These are phyloP conservation scores for Zygothrica quintamaculata DNA, from an alignment of 2,888 invertebrate genomes.

Conservation along the genomic window DNA sequence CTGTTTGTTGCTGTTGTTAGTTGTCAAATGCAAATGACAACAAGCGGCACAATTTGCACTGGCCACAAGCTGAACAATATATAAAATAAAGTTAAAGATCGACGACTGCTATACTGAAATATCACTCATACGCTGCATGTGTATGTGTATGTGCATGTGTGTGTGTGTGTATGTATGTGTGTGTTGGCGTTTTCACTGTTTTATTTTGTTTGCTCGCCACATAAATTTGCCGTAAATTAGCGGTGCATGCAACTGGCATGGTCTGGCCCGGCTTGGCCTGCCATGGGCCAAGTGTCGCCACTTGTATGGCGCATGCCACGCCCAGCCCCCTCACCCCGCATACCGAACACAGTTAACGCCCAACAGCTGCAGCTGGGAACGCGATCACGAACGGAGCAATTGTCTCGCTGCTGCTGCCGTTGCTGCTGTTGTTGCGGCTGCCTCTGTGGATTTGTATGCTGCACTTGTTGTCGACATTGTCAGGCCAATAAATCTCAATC, in stretches of 20 bases:
- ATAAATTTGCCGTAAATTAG: constrained; percentile 81
- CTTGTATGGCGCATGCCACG: constrained; percentile 66
- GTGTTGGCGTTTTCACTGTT: constrained; percentile 2
- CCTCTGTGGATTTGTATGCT: constrained; percentile 54
- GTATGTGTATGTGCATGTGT: constrained; percentile 24
- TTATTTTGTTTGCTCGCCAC: constrained; percentile 36
- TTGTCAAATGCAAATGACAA: constrained; percentile 74
- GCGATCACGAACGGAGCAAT: constrained; percentile 45
- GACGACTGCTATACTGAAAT: constrained; percentile 44
- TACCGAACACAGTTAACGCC: constrained; percentile 61
- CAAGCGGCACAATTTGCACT: constrained; percentile 64
- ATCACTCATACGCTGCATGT: constrained; percentile 75
- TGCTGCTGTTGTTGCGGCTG: constrained; percentile 48
- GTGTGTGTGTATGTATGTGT: constrained; percentile 6
- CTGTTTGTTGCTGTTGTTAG: constrained; percentile 36
- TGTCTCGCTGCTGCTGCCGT: constrained; percentile 51
- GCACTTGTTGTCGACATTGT: constrained; percentile 71
- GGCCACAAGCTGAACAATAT: constrained; percentile 58
- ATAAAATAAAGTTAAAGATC: constrained; percentile 48
- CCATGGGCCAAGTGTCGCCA: constrained; percentile 72
- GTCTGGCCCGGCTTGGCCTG: constrained; percentile 21
- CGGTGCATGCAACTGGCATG: constrained; percentile 68
- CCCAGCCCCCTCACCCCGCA: too few species aligned
- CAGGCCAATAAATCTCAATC: constrained; percentile 79
- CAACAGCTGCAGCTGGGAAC: constrained; percentile 42